Evolutionary conservation across 2,113 vertebrate species (phyloP).

Genomic region (Tupaia tana): DNA sequence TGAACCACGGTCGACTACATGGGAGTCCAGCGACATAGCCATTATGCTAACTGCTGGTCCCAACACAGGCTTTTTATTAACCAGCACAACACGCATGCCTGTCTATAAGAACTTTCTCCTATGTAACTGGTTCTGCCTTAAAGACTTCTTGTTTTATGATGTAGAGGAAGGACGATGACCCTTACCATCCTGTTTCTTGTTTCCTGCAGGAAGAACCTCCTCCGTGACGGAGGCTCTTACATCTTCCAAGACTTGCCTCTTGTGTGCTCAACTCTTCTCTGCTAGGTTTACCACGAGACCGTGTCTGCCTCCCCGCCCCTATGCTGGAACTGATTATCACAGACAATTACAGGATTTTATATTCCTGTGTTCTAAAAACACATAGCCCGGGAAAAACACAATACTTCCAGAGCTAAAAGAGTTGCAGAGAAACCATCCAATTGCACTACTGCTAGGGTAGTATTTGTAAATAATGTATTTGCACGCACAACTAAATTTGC

Average conservation of each 20-base stretch:
- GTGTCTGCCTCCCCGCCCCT: neutral
- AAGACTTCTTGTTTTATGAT: neutral
- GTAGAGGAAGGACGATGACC: neutral
- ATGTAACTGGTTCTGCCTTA: neutral
- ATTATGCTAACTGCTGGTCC: too few relatives aligned
- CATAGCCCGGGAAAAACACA: neutral
- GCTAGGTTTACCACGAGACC: conserved; percentile 55
- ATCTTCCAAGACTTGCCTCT: neutral
- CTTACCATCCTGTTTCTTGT: neutral
- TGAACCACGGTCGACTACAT: too few relatives aligned
- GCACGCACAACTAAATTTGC: conserved; percentile 38
- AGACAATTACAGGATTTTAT: conserved; percentile 74
- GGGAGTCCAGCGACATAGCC: too few relatives aligned
- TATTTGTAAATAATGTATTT: conserved; percentile 56
- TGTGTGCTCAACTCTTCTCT: conserved; percentile 5
- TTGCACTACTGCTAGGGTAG: neutral
- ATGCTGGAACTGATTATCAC: conserved; percentile 76
- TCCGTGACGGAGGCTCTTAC: neutral
- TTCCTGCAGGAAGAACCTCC: conserved; percentile 10
- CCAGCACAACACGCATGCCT: neutral
- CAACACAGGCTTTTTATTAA: neutral
- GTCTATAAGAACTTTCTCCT: neutral
- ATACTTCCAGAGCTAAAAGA: conserved; percentile 26
- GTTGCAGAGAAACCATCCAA: conserved; percentile 33
- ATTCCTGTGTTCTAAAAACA: conserved; percentile 57